Conservation (phyloP, 2,797 vertebrate genomes). For the Hybognathus amarus region DNA sequence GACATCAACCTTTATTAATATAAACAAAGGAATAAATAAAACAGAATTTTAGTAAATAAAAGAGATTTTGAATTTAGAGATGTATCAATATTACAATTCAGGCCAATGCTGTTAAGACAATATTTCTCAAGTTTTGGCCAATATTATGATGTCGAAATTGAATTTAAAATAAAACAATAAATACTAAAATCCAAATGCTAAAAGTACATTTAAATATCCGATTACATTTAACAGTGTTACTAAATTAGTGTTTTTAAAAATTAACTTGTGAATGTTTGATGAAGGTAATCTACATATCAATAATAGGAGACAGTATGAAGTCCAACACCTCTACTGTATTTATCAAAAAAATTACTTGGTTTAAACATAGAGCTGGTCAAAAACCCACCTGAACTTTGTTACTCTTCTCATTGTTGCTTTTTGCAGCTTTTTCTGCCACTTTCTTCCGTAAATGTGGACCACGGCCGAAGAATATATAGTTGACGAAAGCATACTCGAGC, state of each 20-base stretch:
- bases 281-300: not conserved
- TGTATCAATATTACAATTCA: not conserved
- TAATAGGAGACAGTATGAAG: not conserved
- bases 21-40: not conserved
- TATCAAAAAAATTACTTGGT: not conserved
- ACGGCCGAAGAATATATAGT: conserved; percentile 94
- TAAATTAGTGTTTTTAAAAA: not conserved
- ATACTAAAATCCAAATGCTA: not conserved
- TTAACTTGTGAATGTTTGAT: not conserved
- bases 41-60: not conserved
- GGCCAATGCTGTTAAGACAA: not conserved
- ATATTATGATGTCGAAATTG: not conserved
- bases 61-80: not conserved
- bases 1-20: conserved; percentile 81
- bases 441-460: conserved; percentile 90
- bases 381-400: conserved; percentile 86
- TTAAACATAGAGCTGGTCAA: not conserved
- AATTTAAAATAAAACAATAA: not conserved
- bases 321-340: not conserved
- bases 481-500: conserved; percentile 92
- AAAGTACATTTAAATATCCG: not conserved
- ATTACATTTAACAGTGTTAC: not conserved
- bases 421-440: conserved; percentile 83
- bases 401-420: conserved; percentile 80
- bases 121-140: not conserved